A percentile compares a stretch with the other conserved stretches of the same genome.
Evolutionary conservation across 2,888 invertebrate genomes (phyloP).

Genomic region (Ormyrus thymus): DNA sequence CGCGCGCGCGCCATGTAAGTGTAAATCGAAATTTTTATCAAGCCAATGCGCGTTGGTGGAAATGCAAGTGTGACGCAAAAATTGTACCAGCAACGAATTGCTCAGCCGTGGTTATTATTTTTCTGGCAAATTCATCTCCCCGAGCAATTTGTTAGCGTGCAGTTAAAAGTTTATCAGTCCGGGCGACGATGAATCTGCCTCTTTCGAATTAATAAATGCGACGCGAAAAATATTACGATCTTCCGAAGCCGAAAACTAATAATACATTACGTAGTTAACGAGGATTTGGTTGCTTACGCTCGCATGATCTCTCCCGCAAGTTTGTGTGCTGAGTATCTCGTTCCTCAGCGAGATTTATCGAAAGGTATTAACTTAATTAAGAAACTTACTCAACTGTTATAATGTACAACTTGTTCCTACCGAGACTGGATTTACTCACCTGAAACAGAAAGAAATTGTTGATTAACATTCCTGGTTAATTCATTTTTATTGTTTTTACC

Average conservation of each 20-base stretch:
- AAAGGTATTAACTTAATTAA: slow-evolving; percentile 35
- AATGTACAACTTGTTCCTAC: slow-evolving; percentile 10
- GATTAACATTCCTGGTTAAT: not conserved
- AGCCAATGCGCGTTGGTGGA: too few species aligned
- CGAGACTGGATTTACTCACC: slow-evolving; percentile 26
- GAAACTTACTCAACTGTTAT: slow-evolving; percentile 40
- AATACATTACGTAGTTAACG: not conserved
- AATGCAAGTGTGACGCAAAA: too few species aligned
- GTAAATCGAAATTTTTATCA: too few species aligned
- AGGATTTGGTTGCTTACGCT: slow-evolving; percentile 22
- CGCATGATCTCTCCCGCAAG: slow-evolving; percentile 1
- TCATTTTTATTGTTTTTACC: not conserved
- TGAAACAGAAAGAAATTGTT: slow-evolving; percentile 31
- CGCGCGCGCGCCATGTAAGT: too few species aligned
- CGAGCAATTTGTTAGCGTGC: too few species aligned
- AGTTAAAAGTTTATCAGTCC: too few species aligned
- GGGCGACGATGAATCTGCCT: not conserved
- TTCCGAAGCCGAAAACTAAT: too few species aligned
- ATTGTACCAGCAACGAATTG: too few species aligned
- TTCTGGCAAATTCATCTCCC: too few species aligned
- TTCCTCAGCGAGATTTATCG: slow-evolving; percentile 22
- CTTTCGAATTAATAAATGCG: not conserved
- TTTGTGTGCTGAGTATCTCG: slow-evolving; percentile 10
- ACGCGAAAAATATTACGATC: too few species aligned
- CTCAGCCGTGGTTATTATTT: too few species aligned